These are phyloP conservation scores for Pelobates cultripes DNA, from an alignment of 2,797 vertebrate genomes.

Conservation along the genomic window DNA sequence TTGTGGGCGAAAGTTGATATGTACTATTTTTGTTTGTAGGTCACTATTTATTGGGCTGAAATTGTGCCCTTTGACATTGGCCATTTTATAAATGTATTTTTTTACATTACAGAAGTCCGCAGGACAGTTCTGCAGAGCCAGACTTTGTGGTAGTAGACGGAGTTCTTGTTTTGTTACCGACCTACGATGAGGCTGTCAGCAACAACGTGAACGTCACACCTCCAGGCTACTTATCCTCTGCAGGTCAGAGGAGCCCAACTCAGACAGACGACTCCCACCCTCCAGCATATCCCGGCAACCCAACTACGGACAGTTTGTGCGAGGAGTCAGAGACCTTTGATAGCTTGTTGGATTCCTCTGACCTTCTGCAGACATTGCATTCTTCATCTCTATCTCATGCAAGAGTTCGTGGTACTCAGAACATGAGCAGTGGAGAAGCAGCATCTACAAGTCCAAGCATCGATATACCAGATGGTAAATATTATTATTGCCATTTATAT, in stretches of 20 bases:
- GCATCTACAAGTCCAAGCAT: slow-evolving; percentile 76
- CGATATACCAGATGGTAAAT: slow-evolving; percentile 84
- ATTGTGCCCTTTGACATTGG: too few species aligned
- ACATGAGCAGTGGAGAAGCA: slow-evolving; percentile 61
- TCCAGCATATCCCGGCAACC: slow-evolving; percentile 80
- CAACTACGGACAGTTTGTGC: slow-evolving; percentile 64
- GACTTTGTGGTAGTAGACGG: slow-evolving; percentile 86
- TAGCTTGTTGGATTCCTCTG: slow-evolving; percentile 69
- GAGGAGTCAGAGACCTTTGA: slow-evolving; percentile 71
- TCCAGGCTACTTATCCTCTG: slow-evolving; percentile 64
- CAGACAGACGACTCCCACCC: slow-evolving; percentile 80
- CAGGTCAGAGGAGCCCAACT: slow-evolving; percentile 67
- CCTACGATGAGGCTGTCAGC: slow-evolving; percentile 84
- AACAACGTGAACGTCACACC: slow-evolving; percentile 68
- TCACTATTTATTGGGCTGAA: too few species aligned
- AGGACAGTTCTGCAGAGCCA: slow-evolving; percentile 70
- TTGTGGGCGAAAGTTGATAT: too few species aligned
- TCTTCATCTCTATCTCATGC: slow-evolving; percentile 64
- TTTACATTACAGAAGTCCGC: slow-evolving; percentile 67
- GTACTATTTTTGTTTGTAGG: too few species aligned
- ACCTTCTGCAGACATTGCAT: slow-evolving; percentile 74
- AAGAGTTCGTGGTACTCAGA: slow-evolving; percentile 59
- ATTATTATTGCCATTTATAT: too few species aligned
- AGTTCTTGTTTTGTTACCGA: slow-evolving; percentile 81
- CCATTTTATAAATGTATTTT: too few species aligned